Conservation (phyloP, 2,888 invertebrate genomes). For the Xanthorhoe spadicearia region DNA sequence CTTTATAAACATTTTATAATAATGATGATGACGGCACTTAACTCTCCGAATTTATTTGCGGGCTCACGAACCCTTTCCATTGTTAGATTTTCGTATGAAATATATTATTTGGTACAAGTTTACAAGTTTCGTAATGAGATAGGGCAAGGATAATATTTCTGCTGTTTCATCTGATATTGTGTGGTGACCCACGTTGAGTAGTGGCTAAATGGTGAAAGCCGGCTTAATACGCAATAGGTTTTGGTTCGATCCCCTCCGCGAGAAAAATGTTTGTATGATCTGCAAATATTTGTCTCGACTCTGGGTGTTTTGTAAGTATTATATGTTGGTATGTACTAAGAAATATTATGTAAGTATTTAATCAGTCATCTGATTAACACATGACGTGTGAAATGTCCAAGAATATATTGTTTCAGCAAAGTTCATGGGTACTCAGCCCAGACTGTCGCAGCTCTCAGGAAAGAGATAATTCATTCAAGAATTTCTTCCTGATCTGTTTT, state of each 20-base stretch:
- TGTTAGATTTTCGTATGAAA: constrained; percentile 23
- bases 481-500: constrained; percentile 34
- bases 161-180: not conserved
- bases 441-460: constrained; percentile 10
- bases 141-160: constrained; percentile 1
- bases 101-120: constrained; percentile 15
- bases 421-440: not conserved
- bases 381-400: no score
- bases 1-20: constrained; percentile 30
- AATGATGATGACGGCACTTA: constrained; percentile 27
- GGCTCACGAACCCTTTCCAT: constrained; percentile 27
- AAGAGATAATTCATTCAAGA: constrained; percentile 26
- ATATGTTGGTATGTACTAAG: no score
- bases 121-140: constrained; percentile 19
- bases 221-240: no score
- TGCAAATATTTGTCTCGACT: no score
- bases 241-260: no score
- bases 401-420: not conserved
- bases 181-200: not conserved
- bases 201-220: no score
- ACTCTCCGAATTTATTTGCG: constrained; percentile 30
- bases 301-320: no score
- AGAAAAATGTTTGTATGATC: no score
- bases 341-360: no score
- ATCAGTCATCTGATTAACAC: no score